Evolutionary conservation across 2,888 invertebrate species (phyloP).

Genomic region (Blastobasis adustella): DNA sequence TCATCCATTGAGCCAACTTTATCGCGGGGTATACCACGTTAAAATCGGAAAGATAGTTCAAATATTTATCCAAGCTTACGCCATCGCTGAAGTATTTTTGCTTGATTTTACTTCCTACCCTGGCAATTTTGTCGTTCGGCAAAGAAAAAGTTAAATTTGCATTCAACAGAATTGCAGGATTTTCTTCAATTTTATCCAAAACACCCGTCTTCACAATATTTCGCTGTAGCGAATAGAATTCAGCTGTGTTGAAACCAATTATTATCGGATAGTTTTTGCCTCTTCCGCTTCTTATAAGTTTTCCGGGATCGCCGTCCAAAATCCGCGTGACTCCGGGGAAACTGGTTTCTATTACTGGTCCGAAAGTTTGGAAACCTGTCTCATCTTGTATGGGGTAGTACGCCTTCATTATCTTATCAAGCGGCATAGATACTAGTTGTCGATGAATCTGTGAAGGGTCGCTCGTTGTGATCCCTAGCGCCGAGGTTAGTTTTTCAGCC

Average conservation of each 20-base stretch:
- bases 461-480: constrained; percentile 56
- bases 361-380: constrained; percentile 40
- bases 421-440: constrained; percentile 34
- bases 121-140: neutral
- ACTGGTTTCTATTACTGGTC: constrained; percentile 46
- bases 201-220: neutral
- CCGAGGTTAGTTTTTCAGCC: constrained; percentile 32
- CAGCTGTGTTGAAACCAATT: constrained; percentile 45
- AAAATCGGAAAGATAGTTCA: constrained; percentile 17
- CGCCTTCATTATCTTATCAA: constrained; percentile 39
- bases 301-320: constrained; percentile 48
- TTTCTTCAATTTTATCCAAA: neutral
- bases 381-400: constrained; percentile 33
- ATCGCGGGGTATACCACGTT: constrained; percentile 24
- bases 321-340: constrained; percentile 43
- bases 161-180: neutral
- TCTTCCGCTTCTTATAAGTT: constrained; percentile 35
- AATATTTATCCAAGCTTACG: constrained; percentile 13
- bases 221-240: constrained; percentile 43
- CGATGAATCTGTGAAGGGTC: constrained; percentile 39
- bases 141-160: neutral
- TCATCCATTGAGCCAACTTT: constrained; percentile 22
- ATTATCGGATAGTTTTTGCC: constrained; percentile 46
- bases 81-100: constrained; percentile 18
- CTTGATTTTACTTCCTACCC: constrained; percentile 6